A percentile compares a stretch with the other conserved stretches of the same genome.
Conservation (phyloP, 2,888 invertebrate species). For the Hesperia comma region DNA sequence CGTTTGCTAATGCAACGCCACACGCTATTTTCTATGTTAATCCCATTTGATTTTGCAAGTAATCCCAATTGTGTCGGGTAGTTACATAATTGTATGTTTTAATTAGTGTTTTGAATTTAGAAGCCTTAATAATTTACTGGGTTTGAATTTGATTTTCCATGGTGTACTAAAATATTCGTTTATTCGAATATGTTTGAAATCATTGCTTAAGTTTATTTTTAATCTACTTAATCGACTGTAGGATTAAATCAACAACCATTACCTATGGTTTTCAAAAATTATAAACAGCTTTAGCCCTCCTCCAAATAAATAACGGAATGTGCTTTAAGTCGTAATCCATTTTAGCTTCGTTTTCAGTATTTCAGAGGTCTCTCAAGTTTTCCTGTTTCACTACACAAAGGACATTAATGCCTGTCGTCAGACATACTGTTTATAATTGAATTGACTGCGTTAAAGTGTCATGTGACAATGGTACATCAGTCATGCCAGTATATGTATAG, state of each 20-base stretch:
- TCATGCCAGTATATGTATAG: not conserved
- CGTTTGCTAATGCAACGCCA: constrained; percentile 1
- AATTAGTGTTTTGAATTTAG: not conserved
- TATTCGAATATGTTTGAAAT: too few species aligned
- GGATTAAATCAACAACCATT: too few species aligned
- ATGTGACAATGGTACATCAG: constrained; percentile 2
- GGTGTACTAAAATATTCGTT: too few species aligned
- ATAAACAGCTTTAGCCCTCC: not conserved
- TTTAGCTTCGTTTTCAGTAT: not conserved
- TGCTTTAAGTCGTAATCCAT: not conserved
- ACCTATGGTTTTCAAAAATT: not conserved
- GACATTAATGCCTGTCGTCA: not conserved
- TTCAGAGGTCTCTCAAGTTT: constrained; percentile 2
- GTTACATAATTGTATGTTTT: not conserved
- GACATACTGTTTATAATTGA: not conserved
- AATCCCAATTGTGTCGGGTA: constrained; percentile 2
- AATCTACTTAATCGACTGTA: too few species aligned
- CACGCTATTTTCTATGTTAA: not conserved
- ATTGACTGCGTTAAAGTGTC: not conserved
- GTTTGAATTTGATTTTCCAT: too few species aligned
- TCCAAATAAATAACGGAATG: not conserved
- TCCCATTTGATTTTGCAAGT: constrained; percentile 10
- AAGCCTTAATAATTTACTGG: not conserved
- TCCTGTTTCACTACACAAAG: not conserved
- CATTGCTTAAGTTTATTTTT: too few species aligned